These are phyloP conservation scores for Distichodus sexfasciatus DNA, from an alignment of 2,797 vertebrate species.

Conservation along the genomic window DNA sequence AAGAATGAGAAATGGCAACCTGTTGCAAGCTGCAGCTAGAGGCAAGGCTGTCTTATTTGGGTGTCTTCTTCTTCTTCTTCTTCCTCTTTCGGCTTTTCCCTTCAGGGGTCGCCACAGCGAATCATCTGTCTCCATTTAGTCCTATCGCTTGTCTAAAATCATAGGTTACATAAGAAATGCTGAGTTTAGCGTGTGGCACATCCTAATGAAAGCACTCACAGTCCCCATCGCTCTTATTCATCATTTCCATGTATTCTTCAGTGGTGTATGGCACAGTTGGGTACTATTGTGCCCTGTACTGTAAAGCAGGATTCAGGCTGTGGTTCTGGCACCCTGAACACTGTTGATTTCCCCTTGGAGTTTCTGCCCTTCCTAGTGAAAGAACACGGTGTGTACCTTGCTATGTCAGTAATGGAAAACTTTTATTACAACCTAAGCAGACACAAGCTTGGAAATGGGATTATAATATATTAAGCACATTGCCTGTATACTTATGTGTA, in stretches of 20 bases:
- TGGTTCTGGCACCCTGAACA: not conserved
- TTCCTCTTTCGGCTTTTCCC: no score
- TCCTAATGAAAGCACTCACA: slow-evolving; percentile 14
- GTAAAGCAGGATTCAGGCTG: not conserved
- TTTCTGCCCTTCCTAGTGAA: not conserved
- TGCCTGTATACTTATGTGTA: no score
- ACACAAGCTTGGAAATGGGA: not conserved
- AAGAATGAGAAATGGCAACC: no score
- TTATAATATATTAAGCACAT: no score
- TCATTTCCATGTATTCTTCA: slow-evolving; percentile 28
- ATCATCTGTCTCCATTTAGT: no score
- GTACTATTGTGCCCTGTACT: slow-evolving; percentile 21
- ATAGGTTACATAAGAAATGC: not conserved
- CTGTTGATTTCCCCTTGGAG: not conserved
- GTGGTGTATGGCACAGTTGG: not conserved
- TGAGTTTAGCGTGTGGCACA: not conserved
- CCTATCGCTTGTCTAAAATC: slow-evolving; percentile 13
- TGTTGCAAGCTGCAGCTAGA: not conserved
- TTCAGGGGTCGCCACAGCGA: no score
- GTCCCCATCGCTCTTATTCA: slow-evolving; percentile 1
- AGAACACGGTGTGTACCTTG: slow-evolving; percentile 2
- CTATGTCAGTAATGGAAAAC: not conserved
- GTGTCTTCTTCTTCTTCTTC: no score
- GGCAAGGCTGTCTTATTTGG: no score
- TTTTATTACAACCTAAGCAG: not conserved